phyloP scores from a whole-genome alignment of 2,888 invertebrate species.

The Mythimna ferrago region DNA sequence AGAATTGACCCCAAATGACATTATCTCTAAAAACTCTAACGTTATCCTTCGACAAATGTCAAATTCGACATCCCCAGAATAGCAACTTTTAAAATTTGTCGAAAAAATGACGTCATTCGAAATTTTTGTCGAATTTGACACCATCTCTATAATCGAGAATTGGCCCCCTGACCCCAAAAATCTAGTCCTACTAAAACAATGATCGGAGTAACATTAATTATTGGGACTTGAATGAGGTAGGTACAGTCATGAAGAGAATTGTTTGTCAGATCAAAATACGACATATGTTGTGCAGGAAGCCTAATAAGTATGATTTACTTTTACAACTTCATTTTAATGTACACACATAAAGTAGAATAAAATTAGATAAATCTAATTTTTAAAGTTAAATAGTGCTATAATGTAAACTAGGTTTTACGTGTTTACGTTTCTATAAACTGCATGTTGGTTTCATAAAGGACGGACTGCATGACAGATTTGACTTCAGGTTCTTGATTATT shows the following conservation, averaged over 20 bases:
- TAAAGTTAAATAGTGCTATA: background rate
- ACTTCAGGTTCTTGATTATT: conserved; percentile 1
- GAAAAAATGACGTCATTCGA: too few species aligned
- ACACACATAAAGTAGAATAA: background rate
- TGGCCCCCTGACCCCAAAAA: conserved; percentile 50
- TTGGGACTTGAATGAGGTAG: background rate
- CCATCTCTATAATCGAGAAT: too few species aligned
- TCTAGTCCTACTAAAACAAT: conserved; percentile 11
- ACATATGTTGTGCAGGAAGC: background rate
- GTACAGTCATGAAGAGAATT: background rate
- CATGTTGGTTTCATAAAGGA: background rate
- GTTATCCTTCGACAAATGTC: too few species aligned
- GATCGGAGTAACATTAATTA: background rate
- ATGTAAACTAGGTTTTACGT: conserved; percentile 23
- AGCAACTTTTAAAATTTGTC: too few species aligned
- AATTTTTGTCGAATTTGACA: too few species aligned
- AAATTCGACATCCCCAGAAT: too few species aligned
- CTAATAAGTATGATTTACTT: background rate
- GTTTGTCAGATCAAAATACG: background rate
- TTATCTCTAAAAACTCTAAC: too few species aligned
- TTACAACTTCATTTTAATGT: background rate
- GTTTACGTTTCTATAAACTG: conserved; percentile 9
- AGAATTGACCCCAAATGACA: too few species aligned
- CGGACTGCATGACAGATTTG: conserved; percentile 5
- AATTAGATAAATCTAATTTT: background rate